These are phyloP conservation scores for Tursiops truncatus DNA, from an alignment of 2,113 vertebrate genomes.

Conservation along the genomic window DNA sequence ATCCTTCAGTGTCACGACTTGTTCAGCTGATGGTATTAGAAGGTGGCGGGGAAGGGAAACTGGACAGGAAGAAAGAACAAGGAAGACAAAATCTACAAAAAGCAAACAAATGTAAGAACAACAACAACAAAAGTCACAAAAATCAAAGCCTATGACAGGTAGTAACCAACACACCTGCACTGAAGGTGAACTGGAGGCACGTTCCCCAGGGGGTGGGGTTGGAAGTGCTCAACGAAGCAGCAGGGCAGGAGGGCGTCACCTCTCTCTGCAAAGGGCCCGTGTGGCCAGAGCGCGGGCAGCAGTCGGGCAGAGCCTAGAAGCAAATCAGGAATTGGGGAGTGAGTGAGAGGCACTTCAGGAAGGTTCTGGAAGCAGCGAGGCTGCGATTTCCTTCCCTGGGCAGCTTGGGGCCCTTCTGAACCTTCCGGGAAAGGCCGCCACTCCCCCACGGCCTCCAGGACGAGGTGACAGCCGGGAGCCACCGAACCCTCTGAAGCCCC, in stretches of 20 bases:
- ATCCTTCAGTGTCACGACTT: neutral
- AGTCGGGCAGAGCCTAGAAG: neutral
- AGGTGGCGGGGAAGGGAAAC: neutral
- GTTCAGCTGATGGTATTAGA: neutral
- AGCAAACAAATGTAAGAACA: neutral
- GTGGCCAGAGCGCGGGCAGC: neutral
- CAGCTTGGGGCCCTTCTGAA: accelerated
- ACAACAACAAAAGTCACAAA: neutral
- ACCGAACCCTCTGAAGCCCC: too few relatives aligned
- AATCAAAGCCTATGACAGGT: neutral
- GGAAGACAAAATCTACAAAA: neutral
- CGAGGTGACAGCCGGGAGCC: neutral
- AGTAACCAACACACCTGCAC: neutral
- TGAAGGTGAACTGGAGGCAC: neutral
- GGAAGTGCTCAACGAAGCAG: accelerated
- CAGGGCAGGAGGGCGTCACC: neutral
- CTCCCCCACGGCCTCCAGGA: accelerated
- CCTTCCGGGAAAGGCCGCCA: neutral
- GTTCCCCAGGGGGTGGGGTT: accelerated
- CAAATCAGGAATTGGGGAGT: neutral
- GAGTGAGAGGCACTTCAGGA: too few relatives aligned
- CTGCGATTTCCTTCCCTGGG: too few relatives aligned
- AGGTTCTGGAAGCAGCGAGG: neutral
- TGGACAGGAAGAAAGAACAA: neutral
- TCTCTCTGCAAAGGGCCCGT: neutral